Evolutionary conservation across 1,140 invertebrate species (phyloP).

Genomic region (Cyphomyrmex costatus): DNA sequence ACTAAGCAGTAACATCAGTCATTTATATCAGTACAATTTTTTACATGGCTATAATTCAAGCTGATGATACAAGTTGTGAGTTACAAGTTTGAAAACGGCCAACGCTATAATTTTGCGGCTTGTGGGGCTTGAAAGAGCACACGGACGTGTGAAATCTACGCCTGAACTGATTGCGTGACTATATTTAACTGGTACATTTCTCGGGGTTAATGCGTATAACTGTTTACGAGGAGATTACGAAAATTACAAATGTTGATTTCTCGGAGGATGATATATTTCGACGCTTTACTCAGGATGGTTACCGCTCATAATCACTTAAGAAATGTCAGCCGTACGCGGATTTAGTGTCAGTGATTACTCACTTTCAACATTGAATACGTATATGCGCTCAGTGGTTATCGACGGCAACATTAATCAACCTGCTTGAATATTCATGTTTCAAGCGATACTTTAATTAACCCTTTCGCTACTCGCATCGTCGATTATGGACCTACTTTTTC

Average conservation of each 20-base stretch:
- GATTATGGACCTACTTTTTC: constrained; percentile 41
- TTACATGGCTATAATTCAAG: constrained; percentile 7
- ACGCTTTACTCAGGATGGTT: constrained; percentile 35
- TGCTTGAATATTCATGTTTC: constrained; percentile 60
- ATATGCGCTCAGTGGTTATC: constrained; percentile 42
- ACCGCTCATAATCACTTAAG: constrained; percentile 61
- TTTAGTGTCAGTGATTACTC: constrained; percentile 64
- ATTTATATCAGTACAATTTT: constrained; percentile 19
- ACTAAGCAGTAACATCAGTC: neutral
- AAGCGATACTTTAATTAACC: constrained; percentile 40
- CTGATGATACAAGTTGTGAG: neutral
- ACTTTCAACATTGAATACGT: constrained; percentile 49
- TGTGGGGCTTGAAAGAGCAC: neutral
- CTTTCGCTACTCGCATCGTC: constrained; percentile 12
- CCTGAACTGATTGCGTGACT: constrained; percentile 36
- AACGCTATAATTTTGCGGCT: constrained; percentile 43
- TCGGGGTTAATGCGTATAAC: constrained; percentile 57
- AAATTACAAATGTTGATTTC: constrained; percentile 61
- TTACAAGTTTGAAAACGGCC: neutral
- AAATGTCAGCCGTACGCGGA: constrained; percentile 58
- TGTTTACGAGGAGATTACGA: constrained; percentile 51
- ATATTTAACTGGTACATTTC: constrained; percentile 49
- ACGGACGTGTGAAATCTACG: neutral
- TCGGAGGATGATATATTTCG: constrained; percentile 53
- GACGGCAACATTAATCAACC: constrained; percentile 58